phyloP scores from a whole-genome alignment of 1,140 invertebrate genomes.

The Drosophila kikkawai region DNA sequence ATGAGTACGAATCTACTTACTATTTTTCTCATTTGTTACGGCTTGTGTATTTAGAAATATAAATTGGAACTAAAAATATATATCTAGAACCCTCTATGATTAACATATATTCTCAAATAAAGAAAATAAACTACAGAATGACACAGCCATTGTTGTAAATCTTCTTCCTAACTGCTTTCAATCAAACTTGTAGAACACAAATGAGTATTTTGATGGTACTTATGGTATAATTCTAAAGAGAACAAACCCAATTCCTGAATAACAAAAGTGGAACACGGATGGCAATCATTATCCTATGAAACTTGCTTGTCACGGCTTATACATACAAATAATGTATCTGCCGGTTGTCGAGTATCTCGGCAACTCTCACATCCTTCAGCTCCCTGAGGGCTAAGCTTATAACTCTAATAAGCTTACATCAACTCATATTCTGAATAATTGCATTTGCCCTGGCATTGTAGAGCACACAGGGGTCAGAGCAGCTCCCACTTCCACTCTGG shows the following conservation, averaged over 20 bases:
- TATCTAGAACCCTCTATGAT: background rate
- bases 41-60: no score
- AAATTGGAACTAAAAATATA: no score
- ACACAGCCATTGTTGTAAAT: background rate
- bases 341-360: conserved; percentile 21
- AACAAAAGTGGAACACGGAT: background rate
- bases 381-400: conserved; percentile 39
- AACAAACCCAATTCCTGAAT: background rate
- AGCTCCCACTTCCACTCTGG: conserved; percentile 3
- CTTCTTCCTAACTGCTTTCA: background rate
- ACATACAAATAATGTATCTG: conserved; percentile 15
- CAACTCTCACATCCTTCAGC: conserved; percentile 14
- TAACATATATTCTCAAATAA: background rate
- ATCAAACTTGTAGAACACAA: background rate
- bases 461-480: conserved; percentile 24
- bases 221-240: background rate
- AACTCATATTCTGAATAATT: conserved; percentile 54
- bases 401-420: conserved; percentile 51
- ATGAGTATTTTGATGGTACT: background rate
- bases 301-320: background rate
- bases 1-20: background rate
- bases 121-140: background rate
- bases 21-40: no score
- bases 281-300: background rate
- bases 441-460: conserved; percentile 33